phyloP scores from a whole-genome alignment of 2,797 vertebrate genomes.

The Sebastes miniatus region DNA sequence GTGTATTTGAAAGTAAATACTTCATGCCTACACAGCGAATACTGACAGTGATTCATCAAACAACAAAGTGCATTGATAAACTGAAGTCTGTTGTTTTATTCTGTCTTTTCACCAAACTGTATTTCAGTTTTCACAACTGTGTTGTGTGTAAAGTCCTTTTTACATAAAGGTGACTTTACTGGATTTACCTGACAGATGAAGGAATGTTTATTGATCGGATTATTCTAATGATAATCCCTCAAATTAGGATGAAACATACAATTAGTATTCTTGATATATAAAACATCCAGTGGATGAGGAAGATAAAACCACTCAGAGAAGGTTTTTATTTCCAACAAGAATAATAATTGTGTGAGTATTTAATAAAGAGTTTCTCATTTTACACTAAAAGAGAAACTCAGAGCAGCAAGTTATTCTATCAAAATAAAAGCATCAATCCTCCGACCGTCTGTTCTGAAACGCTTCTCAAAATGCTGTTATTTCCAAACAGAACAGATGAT shows the following conservation, averaged over 20 bases:
- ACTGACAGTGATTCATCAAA: background rate
- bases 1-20: background rate
- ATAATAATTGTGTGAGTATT: background rate
- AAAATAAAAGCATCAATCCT: slow-evolving; percentile 28
- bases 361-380: background rate
- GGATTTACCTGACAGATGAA: background rate
- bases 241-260: background rate
- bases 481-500: background rate
- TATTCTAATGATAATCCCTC: background rate
- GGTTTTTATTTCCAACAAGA: background rate
- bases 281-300: background rate
- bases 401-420: background rate
- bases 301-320: background rate
- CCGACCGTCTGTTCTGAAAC: background rate
- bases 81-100: background rate
- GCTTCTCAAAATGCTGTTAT: background rate
- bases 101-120: background rate
- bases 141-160: background rate
- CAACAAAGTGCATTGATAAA: background rate
- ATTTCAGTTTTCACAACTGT: background rate
- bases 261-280: background rate
- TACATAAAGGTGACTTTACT: background rate
- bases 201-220: background rate
- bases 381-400: background rate
- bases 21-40: background rate